Evolutionary conservation across 2,888 invertebrate species (phyloP).

Genomic region (Siphlonurus alternatus): DNA sequence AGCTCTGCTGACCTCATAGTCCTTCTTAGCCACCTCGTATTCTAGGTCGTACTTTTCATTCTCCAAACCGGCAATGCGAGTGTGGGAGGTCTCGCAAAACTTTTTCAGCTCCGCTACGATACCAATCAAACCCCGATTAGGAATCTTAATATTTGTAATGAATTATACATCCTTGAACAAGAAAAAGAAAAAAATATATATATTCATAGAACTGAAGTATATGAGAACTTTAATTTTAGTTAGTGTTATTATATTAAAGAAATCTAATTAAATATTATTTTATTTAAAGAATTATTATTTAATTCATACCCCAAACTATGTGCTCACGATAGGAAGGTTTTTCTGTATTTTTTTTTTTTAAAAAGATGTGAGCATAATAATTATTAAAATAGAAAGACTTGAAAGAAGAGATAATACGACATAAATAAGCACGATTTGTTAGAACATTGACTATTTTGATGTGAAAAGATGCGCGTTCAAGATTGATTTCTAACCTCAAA

Average conservation of each 20-base stretch:
- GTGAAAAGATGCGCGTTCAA: not conserved
- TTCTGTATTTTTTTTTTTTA: too few species aligned
- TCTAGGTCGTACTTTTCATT: conserved; percentile 97
- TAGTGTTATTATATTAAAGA: too few species aligned
- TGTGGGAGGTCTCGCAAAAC: conserved; percentile 32
- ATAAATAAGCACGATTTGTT: conserved; percentile 9
- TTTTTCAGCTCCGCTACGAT: not conserved
- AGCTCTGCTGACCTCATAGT: conserved; percentile 63
- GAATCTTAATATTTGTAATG: not conserved
- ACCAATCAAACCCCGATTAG: not conserved
- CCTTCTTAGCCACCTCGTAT: conserved; percentile 95
- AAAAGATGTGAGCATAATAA: too few species aligned
- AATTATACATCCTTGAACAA: too few species aligned
- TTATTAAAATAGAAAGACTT: too few species aligned
- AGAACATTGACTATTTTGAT: not conserved
- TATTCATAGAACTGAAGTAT: too few species aligned
- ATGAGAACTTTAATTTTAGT: too few species aligned
- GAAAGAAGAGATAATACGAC: conserved; percentile 8
- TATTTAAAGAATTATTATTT: too few species aligned
- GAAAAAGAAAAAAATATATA: too few species aligned
- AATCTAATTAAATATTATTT: too few species aligned
- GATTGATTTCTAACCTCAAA: conserved; percentile 52
- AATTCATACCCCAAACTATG: too few species aligned
- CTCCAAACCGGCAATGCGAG: conserved; percentile 76
- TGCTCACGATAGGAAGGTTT: too few species aligned